Conservation (phyloP, 2,888 invertebrate species). For the Parascotia fuliginaria region DNA sequence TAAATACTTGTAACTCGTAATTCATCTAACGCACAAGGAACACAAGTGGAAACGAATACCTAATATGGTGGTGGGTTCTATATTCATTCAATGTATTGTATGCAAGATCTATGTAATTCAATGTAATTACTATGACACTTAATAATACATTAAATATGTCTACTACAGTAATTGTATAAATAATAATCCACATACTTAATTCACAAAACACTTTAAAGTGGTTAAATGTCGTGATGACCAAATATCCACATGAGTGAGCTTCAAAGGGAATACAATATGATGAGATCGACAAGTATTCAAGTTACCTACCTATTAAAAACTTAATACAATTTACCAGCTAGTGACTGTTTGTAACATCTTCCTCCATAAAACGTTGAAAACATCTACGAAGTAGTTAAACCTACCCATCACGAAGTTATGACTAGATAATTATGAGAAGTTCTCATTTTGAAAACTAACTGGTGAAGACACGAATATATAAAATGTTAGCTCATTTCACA, state of each 20-base stretch:
- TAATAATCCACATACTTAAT: constrained; percentile 16
- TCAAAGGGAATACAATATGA: constrained; percentile 15
- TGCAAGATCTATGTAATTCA: background rate
- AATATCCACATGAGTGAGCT: constrained; percentile 10
- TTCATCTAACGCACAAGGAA: background rate
- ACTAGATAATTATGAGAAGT: constrained; percentile 18
- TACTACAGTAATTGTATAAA: constrained; percentile 22
- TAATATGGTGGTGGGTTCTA: too few species aligned
- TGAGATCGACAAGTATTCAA: constrained; percentile 21
- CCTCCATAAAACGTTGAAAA: constrained; percentile 1
- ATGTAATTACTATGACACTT: background rate
- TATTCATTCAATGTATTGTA: too few species aligned
- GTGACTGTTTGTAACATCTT: constrained; percentile 10
- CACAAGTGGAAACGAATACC: background rate
- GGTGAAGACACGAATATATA: background rate
- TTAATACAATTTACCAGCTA: constrained; percentile 18
- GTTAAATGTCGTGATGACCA: constrained; percentile 16
- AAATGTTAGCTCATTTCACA: background rate
- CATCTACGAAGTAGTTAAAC: constrained; percentile 1
- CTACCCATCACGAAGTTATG: constrained; percentile 17
- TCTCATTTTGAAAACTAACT: background rate
- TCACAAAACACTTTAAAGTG: constrained; percentile 21
- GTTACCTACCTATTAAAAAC: constrained; percentile 15
- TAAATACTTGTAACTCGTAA: background rate
- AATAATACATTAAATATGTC: constrained; percentile 7